phyloP scores from a whole-genome alignment of 2,797 vertebrate genomes.

The Acrossocheilus fasciatus region DNA sequence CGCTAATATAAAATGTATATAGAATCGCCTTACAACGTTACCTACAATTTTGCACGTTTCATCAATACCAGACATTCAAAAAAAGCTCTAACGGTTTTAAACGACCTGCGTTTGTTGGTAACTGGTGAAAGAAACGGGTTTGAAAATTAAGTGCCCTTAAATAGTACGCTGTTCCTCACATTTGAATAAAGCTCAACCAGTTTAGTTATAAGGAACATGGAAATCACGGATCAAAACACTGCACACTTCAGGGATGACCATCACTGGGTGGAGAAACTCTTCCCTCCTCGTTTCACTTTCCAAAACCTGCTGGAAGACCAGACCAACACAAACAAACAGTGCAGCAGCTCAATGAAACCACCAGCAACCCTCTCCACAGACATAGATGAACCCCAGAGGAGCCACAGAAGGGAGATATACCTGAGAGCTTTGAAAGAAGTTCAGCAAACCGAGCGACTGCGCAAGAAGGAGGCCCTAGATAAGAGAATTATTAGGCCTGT shows the following conservation, averaged over 20 bases:
- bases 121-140: background rate
- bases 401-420: slow-evolving; percentile 60
- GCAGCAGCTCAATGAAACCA: background rate
- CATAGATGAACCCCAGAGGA: slow-evolving; percentile 62
- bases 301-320: slow-evolving; percentile 62
- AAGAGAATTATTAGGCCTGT: slow-evolving; percentile 54
- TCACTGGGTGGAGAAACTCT: slow-evolving; percentile 69
- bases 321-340: background rate
- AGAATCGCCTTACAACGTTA: no score
- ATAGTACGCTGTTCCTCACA: background rate
- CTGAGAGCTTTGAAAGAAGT: slow-evolving; percentile 56
- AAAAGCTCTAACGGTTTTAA: background rate
- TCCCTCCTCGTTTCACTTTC: slow-evolving; percentile 65
- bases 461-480: slow-evolving; percentile 59
- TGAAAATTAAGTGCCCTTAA: background rate
- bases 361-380: background rate
- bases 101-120: background rate
- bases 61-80: background rate
- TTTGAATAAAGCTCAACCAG: background rate
- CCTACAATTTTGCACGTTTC: background rate
- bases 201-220: background rate
- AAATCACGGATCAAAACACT: background rate
- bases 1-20: background rate
- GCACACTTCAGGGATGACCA: slow-evolving; percentile 10
- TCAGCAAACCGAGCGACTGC: slow-evolving; percentile 60